phyloP scores from a whole-genome alignment of 2,888 invertebrate species.

The Dynastes maya region DNA sequence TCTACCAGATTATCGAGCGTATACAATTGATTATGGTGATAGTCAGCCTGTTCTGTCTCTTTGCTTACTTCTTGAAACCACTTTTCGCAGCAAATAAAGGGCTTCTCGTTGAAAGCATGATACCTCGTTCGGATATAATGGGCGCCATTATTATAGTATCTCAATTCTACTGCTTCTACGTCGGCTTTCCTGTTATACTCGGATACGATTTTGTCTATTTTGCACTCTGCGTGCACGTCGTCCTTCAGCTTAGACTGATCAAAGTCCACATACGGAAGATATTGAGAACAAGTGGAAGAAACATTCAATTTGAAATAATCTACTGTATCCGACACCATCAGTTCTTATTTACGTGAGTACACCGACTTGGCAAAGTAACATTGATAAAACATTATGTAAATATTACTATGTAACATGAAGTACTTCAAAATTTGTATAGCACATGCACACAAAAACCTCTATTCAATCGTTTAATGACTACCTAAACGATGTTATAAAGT shows the following conservation, averaged over 20 bases:
- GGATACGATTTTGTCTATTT: slow-evolving; percentile 38
- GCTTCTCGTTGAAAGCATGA: not conserved
- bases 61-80: not conserved
- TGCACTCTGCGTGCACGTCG: not conserved
- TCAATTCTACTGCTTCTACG: not conserved
- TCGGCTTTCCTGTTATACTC: slow-evolving; percentile 4
- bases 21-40: not conserved
- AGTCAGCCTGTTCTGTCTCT: not conserved
- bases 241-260: slow-evolving; percentile 17
- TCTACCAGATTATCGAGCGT: not conserved
- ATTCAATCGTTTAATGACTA: no score
- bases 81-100: not conserved
- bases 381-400: no score
- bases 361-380: not conserved
- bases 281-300: not conserved
- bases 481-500: no score
- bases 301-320: not conserved
- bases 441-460: no score
- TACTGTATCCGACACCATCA: not conserved
- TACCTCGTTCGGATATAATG: not conserved
- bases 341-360: slow-evolving; percentile 3
- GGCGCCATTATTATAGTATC: not conserved
- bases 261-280: not conserved
- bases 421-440: not conserved
- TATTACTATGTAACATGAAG: not conserved